These are phyloP conservation scores for Nyctibius grandis DNA, from an alignment of 2,797 vertebrate species.

Conservation along the genomic window DNA sequence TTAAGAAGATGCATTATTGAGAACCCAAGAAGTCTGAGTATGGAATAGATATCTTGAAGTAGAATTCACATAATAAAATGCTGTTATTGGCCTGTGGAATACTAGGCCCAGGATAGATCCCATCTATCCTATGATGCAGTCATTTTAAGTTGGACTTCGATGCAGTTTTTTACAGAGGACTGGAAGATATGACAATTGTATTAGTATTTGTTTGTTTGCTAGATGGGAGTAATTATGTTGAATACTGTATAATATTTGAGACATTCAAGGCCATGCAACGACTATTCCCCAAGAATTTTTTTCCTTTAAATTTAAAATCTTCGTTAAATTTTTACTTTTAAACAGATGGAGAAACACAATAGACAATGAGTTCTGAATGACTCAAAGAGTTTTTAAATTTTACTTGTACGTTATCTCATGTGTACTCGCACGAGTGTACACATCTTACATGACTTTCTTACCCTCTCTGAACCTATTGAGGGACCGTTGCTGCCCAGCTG, in stretches of 20 bases:
- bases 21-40: not conserved
- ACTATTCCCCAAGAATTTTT: not conserved
- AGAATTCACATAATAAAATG: not conserved
- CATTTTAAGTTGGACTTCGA: not conserved
- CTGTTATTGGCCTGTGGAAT: not conserved
- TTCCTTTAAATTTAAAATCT: not conserved
- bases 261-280: not conserved
- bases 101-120: not conserved
- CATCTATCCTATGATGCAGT: not conserved
- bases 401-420: not conserved
- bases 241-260: not conserved
- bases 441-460: not conserved
- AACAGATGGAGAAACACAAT: not conserved
- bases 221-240: not conserved
- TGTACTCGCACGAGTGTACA: not conserved
- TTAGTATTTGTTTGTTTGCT: not conserved
- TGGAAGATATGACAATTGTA: not conserved
- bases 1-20: not conserved
- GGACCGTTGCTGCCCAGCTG: not conserved
- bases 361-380: not conserved
- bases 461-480: not conserved
- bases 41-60: not conserved
- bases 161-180: not conserved
- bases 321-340: not conserved
- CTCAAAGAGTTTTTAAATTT: not conserved